Evolutionary conservation across 2,113 vertebrate genomes (phyloP).

Genomic region (Colaptes auratus): DNA sequence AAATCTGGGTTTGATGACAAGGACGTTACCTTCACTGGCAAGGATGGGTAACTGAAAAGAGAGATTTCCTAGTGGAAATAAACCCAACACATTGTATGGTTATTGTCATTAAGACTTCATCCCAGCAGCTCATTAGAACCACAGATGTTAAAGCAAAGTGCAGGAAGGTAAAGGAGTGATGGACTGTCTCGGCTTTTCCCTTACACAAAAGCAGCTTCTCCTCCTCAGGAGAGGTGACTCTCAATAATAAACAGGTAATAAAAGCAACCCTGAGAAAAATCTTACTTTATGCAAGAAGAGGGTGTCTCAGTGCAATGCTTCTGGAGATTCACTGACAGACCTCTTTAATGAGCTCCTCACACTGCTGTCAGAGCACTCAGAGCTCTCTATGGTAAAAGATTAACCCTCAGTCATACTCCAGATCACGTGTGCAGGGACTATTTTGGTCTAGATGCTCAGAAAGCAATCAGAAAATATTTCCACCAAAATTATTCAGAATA

Average conservation of each 20-base stretch:
- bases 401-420: background rate
- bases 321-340: background rate
- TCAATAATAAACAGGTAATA: background rate
- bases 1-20: background rate
- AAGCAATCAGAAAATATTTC: background rate
- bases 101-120: background rate
- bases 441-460: background rate
- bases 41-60: background rate
- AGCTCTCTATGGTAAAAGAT: background rate
- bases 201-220: background rate
- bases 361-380: background rate
- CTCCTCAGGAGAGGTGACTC: background rate
- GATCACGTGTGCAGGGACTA: background rate
- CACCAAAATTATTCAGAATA: background rate
- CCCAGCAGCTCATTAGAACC: background rate
- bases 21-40: background rate
- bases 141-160: background rate
- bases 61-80: background rate
- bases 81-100: background rate
- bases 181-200: background rate
- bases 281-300: background rate
- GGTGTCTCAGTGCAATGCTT: background rate
- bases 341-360: background rate
- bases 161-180: background rate
- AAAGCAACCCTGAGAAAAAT: slow-evolving; percentile 1